Evolutionary conservation across 2,113 vertebrate genomes (phyloP), one percentile per base, ranked within the genome.

Genomic region (Euleptes europaea): DNA sequence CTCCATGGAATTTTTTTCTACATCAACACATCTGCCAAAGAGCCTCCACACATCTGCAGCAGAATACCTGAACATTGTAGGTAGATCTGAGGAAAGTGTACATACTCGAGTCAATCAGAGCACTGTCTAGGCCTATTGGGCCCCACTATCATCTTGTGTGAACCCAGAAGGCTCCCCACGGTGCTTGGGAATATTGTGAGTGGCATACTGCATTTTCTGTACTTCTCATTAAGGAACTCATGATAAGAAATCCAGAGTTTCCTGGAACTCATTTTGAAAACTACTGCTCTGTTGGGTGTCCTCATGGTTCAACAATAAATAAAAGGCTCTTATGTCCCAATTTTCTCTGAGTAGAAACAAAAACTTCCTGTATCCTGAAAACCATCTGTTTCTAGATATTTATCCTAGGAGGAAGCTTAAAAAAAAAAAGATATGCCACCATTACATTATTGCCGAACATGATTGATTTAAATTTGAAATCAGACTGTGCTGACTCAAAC

Each of bases 331-430:
- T 26, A 26, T 28, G 6, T 38, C 11, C 23, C 33, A 35, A 51
- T 71, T 88, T 80, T 90, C 88, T 63, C 84, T 82, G 84, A 75
- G 80, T 73, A 73, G 72, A 84, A 91, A 90, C 47, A n/a, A 35
- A 63, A 67, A 23, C 83, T 73, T 84, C 49, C 69, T 75, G 78
- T 5, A 78, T 83, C 69, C 54, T 82, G 88, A 85, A 70, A 92
- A 94, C 75, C 35, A 78, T 65, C 82, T 80, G 83, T 76, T 78
- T 89, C 92, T 91, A 77, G 47, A 60, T 65, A 40, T 28, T 79
- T 42, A 40, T 26, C 42, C 17, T 44, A 80, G 42, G 31, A 80
- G n/a, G 31, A 80, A 23, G 14, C 21, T 14, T 47, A 63, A 28
- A 28, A 63, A 54, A 19, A 63, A 80, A 70, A 49, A 19, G 78